phyloP scores from a whole-genome alignment of 2,888 invertebrate genomes.

The Lasioglossum villosulum region DNA sequence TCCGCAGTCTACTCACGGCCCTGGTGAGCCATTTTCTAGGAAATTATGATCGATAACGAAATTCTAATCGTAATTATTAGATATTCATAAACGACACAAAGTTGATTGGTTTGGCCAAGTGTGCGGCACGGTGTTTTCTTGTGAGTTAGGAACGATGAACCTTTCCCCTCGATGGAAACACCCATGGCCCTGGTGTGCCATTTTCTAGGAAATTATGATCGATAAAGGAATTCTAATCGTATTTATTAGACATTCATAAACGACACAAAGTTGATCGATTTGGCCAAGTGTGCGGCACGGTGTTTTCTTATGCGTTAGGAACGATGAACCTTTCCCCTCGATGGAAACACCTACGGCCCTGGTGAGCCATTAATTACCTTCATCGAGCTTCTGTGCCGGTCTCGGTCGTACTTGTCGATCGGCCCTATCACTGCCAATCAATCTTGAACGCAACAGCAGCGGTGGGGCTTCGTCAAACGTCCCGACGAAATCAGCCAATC shows the following conservation, averaged over 20 bases:
- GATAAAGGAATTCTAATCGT: too few relatives aligned
- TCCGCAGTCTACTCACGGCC: too few relatives aligned
- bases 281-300: not conserved
- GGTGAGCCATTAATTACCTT: slow-evolving; percentile 81
- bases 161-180: too few relatives aligned
- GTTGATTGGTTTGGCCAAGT: too few relatives aligned
- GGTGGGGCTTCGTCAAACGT: slow-evolving; percentile 81
- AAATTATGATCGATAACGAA: too few relatives aligned
- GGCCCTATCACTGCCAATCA: slow-evolving; percentile 83
- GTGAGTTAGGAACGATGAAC: too few relatives aligned
- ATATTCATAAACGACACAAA: too few relatives aligned
- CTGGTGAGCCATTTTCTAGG: too few relatives aligned
- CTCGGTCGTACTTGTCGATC: slow-evolving; percentile 75
- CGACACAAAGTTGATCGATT: too few relatives aligned
- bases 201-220: slow-evolving; percentile 50
- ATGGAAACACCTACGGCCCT: slow-evolving; percentile 51
- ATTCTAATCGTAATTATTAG: too few relatives aligned
- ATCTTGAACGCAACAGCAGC: slow-evolving; percentile 78
- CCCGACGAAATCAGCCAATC: slow-evolving; percentile 79
- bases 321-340: slow-evolving; percentile 18
- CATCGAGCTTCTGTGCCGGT: slow-evolving; percentile 82
- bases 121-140: too few relatives aligned
- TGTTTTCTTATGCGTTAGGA: slow-evolving; percentile 33
- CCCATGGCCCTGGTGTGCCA: slow-evolving; percentile 66
- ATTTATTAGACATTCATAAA: too few relatives aligned